Base-by-base conservation (phyloP, 2,113 vertebrate species). In the Haplotaxodon microlepis region DNA sequence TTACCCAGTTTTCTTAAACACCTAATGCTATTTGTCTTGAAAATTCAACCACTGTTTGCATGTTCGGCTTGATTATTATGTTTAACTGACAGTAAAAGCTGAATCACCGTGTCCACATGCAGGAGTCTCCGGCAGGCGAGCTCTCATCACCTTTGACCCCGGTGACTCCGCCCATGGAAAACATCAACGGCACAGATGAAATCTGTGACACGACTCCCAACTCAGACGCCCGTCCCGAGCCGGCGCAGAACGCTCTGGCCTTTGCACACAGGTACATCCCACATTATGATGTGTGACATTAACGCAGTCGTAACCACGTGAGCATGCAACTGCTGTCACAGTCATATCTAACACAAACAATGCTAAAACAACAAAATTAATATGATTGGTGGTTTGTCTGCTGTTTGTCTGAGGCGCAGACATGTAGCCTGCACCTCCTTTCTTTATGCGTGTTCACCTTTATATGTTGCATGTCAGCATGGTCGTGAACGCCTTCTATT, bases 141-240 rank as follows among this genome's bases (percentile, higher is more conserved):
- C 96, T 97, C 27, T 92, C 96, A 7, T 99, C 98, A 94, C 98
- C 98, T 92, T 94, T 99, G 94, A 99, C 97, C 29, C 98, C 98
- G n/a, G 96, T 99, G 94, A 99, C 97, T 24, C 98, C 98, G 9
- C 96, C 96, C 29, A 96, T 96, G 89, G 94, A 98, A 94, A 98
- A 96, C 84, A 97, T 99, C 94, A 99, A 99, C 1, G 98, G 98
- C 86, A 99, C 98, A 5, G 98, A 99, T 57, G 98, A 99, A 29
- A 96, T 97, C 78, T 97, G 97, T 8, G 98, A 98, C 91, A 95
- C 97, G 83, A 97, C 97, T 4, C 98, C 98, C 86, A 98, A 98
- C 93, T 97, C 97, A 57, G 98, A 99, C 93, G 94, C 96, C 92
- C 97, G 97, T 92, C 96, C 97, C 85, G 98, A 99, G 94, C 97